Evolutionary conservation across 2,888 invertebrate genomes (phyloP), one percentile per base, ranked within the genome.

Genomic region (Lycophotia porphyrea): DNA sequence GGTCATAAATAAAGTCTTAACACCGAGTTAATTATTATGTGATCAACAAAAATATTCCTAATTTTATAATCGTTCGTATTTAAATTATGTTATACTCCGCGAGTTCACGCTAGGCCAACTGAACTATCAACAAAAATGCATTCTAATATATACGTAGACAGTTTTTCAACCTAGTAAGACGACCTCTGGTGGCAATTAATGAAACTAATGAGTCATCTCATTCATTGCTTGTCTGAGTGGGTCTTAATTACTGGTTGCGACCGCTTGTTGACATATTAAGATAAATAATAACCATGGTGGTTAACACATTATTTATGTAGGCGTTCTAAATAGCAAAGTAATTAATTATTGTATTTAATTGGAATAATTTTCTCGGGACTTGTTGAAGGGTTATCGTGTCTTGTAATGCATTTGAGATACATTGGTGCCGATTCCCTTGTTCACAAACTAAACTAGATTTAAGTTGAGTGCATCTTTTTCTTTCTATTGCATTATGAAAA

Each of bases 201-300:
- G 64, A 44, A 52, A 76, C 74, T 77, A 87, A 87, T 82, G 84
- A 85, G 75, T 84, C 81, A 85, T 85, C 78, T 76, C 79, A 82
- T 80, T 87, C 78, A 82, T 81, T 71, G 44, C 71, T 70, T 73
- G 77, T 74, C 74, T 49, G 70, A 79, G 49, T 68, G 60, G 67
- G 47, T 74, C 66, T 81, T 88, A 88, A 87, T 87, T 88, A 77
- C 75, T 82, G 60, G 74, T 71, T 78, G 68, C 71, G 64, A 80
- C 58, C 66, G 77, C 74, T 81, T 82, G 81, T 84, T 84, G 84
- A 75, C 85, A 87, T 80, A 84, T 82, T 87, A 81, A 79, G 74
- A 80, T 85, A 82, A 84, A 76, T 81, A 84, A 79, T 68, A 66
- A 64, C 60, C 64, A 77, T 61, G 36, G 76, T 34, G 39, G 27